These are phyloP conservation scores for Shinisaurus crocodilurus DNA, from an alignment of 2,113 vertebrate genomes.

Conservation along the genomic window DNA sequence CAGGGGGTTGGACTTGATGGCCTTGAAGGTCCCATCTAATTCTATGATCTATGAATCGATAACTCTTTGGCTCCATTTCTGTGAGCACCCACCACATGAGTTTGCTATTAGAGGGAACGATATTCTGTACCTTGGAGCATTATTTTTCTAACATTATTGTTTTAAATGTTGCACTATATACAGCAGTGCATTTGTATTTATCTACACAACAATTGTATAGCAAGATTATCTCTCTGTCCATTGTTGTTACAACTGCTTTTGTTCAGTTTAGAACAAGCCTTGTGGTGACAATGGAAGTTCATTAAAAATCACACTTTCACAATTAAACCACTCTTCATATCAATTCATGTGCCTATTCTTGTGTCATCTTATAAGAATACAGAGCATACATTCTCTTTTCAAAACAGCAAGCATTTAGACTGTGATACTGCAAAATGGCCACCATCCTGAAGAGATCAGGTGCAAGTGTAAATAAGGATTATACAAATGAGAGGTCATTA, in stretches of 20 bases:
- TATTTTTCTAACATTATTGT: neutral
- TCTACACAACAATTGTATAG: neutral
- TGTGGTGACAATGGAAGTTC: neutral
- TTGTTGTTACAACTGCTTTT: neutral
- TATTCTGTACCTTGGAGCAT: neutral
- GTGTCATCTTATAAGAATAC: neutral
- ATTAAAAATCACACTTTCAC: neutral
- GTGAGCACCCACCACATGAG: neutral
- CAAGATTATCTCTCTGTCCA: neutral
- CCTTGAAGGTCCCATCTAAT: no score
- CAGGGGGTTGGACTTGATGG: no score
- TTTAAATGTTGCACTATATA: neutral
- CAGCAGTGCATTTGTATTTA: no score
- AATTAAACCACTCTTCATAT: neutral
- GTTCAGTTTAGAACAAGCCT: neutral
- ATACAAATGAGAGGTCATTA: slow-evolving; percentile 85
- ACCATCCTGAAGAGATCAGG: slow-evolving; percentile 59
- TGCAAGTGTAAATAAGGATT: slow-evolving; percentile 80
- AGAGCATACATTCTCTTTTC: neutral
- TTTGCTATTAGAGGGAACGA: neutral
- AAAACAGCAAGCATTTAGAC: neutral
- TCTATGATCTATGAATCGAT: no score
- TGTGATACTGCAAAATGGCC: neutral
- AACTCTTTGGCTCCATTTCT: neutral
- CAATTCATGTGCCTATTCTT: neutral